A percentile compares a stretch with the other conserved stretches of the same genome.
phyloP scores from a whole-genome alignment of 1,140 invertebrate genomes.

The Drosophila takahashii region DNA sequence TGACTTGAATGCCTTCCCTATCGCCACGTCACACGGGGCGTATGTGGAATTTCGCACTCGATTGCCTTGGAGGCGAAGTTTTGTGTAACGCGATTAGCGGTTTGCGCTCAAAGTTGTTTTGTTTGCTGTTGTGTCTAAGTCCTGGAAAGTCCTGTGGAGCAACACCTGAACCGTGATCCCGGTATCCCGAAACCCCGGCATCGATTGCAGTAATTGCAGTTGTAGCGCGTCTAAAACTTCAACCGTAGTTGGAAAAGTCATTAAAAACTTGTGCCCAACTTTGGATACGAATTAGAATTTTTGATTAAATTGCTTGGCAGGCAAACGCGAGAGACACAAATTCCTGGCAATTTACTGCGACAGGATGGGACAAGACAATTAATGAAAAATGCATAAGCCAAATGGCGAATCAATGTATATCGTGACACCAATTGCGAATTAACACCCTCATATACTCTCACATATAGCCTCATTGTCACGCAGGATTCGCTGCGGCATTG shows the following conservation, averaged over 20 bases:
- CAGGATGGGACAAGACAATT: slow-evolving; percentile 67
- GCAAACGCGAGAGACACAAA: background rate
- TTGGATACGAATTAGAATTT: slow-evolving; percentile 70
- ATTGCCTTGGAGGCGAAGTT: slow-evolving; percentile 69
- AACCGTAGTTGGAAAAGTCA: slow-evolving; percentile 68
- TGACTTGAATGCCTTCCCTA: slow-evolving; percentile 75
- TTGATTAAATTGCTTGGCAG: slow-evolving; percentile 73
- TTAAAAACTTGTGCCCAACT: slow-evolving; percentile 76
- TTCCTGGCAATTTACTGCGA: slow-evolving; percentile 21
- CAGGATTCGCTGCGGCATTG: slow-evolving; percentile 34
- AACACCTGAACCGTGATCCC: background rate
- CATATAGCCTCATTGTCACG: slow-evolving; percentile 56
- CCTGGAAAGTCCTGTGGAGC: slow-evolving; percentile 25
- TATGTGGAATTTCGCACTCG: slow-evolving; percentile 81
- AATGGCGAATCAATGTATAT: slow-evolving; percentile 83
- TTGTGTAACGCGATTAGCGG: slow-evolving; percentile 81
- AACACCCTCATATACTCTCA: slow-evolving; percentile 43
- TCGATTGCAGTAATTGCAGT: slow-evolving; percentile 70
- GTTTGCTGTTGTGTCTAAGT: slow-evolving; percentile 67
- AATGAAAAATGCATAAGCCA: slow-evolving; percentile 79
- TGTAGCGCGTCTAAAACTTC: slow-evolving; percentile 45
- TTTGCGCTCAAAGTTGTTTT: slow-evolving; percentile 58
- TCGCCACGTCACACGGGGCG: slow-evolving; percentile 65
- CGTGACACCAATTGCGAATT: slow-evolving; percentile 79
- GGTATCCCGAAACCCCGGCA: background rate